Base-by-base conservation (phyloP, 30 jellyfish, hydroid and myxozoan genomes). In the Aurelia sp. region DNA sequence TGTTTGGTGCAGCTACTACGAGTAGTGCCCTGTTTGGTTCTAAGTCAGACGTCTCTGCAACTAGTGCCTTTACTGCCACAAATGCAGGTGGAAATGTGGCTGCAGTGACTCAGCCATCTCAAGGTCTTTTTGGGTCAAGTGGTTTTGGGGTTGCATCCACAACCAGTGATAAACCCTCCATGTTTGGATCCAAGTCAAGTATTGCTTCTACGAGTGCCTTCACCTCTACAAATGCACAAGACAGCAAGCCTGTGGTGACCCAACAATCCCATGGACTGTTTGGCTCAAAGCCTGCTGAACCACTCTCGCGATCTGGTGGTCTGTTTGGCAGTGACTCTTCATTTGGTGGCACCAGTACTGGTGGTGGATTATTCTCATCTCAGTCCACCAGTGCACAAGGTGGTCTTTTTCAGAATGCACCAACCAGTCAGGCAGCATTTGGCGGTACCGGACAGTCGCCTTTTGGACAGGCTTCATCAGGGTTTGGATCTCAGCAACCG, bases 101-200 rank as follows among this genome's bases (percentile, higher is more conserved):
- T 16, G 27, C 74, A 10, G 55, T 44, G 55, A 57, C 38, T 57
- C 73, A 50, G 16, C 22, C 86, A 12, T 12, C 96, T 15, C 33
- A 13, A 16, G 88, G 90, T 2, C 74, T 72, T 79, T 84, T 84
- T 84, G 88, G 93, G n/a, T 20, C 88, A n/a, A 48, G 63, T 73
- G 20, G 16, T 84, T 10, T 47, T 33, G 41, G 67, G 82, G 31
- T 21, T 44, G 16, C 86, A 6, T 16, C 30, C 20, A 8, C 72
- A 41, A 57, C 87, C 15, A 30, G 79, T 30, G 76, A 44, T 9
- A 44, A 44, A 8, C 16, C 55, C 0, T 44, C 55, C 15, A 12
- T 70, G 19, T 81, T 81, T 40, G 90, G 90, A 9, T 44, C 67
- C 16, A 67, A 67, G 41, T 57, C 85, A 47, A 50, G 62, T 22